Evolutionary conservation across 2,888 invertebrate species (phyloP).

Genomic region (Bugula neritina): DNA sequence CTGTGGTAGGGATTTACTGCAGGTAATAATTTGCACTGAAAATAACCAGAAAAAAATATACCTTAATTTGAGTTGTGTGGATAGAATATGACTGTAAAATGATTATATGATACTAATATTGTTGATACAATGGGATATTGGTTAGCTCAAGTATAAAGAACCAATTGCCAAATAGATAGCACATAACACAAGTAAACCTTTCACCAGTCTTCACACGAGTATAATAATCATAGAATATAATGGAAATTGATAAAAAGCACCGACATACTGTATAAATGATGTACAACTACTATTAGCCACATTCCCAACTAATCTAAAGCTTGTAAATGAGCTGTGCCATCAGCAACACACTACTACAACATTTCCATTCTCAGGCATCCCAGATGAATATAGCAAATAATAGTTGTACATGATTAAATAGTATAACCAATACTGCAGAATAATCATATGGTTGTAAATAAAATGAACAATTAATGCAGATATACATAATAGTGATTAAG

Average conservation of each 20-base stretch:
- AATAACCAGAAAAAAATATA: slow-evolving; percentile 24
- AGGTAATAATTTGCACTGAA: slow-evolving; percentile 26
- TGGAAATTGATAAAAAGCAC: slow-evolving; percentile 26
- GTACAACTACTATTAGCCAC: slow-evolving; percentile 19
- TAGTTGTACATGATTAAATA: slow-evolving; percentile 24
- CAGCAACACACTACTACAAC: no score
- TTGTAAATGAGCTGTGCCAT: background rate
- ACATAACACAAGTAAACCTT: slow-evolving; percentile 8
- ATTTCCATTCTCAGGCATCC: no score
- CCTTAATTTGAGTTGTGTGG: slow-evolving; percentile 24
- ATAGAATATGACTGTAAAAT: slow-evolving; percentile 26
- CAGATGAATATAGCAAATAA: no score
- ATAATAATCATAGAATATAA: slow-evolving; percentile 7
- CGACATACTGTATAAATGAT: slow-evolving; percentile 26
- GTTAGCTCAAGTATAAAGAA: slow-evolving; percentile 2
- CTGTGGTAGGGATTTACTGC: slow-evolving; percentile 27
- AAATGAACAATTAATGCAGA: slow-evolving; percentile 16
- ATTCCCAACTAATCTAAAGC: slow-evolving; percentile 4
- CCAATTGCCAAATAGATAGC: slow-evolving; percentile 1
- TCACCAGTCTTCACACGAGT: slow-evolving; percentile 24
- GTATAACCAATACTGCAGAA: slow-evolving; percentile 26
- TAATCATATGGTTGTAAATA: slow-evolving; percentile 26
- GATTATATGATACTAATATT: slow-evolving; percentile 25
- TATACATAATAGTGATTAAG: slow-evolving; percentile 16
- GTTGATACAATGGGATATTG: background rate